A percentile compares a stretch with the other conserved stretches of the same genome.
Evolutionary conservation across 64 coral and sea anemone species (phyloP).

Genomic region (Exaiptasia diaphana): DNA sequence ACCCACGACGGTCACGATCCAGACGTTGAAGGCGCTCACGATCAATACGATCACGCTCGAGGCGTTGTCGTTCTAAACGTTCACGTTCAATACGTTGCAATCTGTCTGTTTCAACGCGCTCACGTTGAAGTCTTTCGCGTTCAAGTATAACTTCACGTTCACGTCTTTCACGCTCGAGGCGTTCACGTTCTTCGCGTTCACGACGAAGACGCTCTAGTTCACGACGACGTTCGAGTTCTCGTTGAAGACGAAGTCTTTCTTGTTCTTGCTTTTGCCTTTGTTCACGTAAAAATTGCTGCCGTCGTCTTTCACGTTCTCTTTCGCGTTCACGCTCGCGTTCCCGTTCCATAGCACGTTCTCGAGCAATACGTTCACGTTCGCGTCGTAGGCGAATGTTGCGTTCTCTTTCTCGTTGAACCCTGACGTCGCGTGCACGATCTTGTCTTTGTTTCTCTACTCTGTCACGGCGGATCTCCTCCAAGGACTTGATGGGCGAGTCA

Average conservation of each 20-base stretch:
- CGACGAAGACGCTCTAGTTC: constrained; percentile 78
- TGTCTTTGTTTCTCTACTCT: constrained; percentile 71
- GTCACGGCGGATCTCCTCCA: constrained; percentile 88
- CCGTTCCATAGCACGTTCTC: constrained; percentile 74
- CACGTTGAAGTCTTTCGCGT: constrained; percentile 86
- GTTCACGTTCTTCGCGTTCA: constrained; percentile 78
- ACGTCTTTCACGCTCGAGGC: constrained; percentile 84
- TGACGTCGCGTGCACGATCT: constrained; percentile 60
- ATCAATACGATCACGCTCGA: constrained; percentile 85
- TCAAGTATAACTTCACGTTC: constrained; percentile 77
- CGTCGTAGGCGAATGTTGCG: constrained; percentile 70
- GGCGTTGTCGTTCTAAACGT: constrained; percentile 88
- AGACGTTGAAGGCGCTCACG: constrained; percentile 69
- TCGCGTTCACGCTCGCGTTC: constrained; percentile 88
- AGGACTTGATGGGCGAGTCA: constrained; percentile 58
- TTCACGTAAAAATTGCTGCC: constrained; percentile 83
- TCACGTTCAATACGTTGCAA: constrained; percentile 89
- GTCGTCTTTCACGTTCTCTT: constrained; percentile 83
- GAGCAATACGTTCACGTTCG: constrained; percentile 87
- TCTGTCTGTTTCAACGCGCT: constrained; percentile 86
- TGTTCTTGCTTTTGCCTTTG: constrained; percentile 78
- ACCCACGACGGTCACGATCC: constrained; percentile 66
- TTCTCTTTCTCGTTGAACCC: constrained; percentile 86
- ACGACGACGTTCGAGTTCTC: constrained; percentile 85
- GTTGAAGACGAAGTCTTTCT: constrained; percentile 51